Conservation (phyloP, 2,888 invertebrate species). For the Phortica okadai region DNA sequence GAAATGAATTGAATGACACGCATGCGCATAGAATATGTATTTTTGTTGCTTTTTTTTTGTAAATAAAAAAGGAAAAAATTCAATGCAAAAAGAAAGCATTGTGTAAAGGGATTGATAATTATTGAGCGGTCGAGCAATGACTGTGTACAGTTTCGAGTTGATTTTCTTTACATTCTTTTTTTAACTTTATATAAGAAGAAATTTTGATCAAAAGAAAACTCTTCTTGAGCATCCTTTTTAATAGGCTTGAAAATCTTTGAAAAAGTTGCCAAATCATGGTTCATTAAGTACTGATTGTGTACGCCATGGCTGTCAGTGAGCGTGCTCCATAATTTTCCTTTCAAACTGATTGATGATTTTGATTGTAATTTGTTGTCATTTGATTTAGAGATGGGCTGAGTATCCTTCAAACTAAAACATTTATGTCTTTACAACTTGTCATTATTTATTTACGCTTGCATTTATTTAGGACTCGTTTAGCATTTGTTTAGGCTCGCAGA, state of each 20-base stretch:
- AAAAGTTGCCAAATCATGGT: conserved; percentile 30
- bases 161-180: background rate
- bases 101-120: conserved; percentile 36
- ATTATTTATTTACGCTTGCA: conserved; percentile 6
- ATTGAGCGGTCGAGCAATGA: conserved; percentile 8
- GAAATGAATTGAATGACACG: conserved; percentile 31
- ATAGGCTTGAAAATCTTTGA: background rate
- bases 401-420: background rate
- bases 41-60: background rate
- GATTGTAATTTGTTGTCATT: conserved; percentile 21
- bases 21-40: conserved; percentile 17
- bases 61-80: conserved; percentile 24
- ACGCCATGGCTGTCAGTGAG: background rate
- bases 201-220: background rate
- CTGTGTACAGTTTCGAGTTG: conserved; percentile 15
- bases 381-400: conserved; percentile 1
- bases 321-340: background rate
- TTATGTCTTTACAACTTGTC: background rate
- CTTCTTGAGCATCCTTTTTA: background rate
- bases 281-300: conserved; percentile 23
- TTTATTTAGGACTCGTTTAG: background rate
- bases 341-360: conserved; percentile 7
- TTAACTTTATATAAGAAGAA: background rate
- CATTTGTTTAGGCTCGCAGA: background rate
- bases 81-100: conserved; percentile 40